Conservation (phyloP, 2,113 vertebrate genomes). For the Chionomys nivalis region DNA sequence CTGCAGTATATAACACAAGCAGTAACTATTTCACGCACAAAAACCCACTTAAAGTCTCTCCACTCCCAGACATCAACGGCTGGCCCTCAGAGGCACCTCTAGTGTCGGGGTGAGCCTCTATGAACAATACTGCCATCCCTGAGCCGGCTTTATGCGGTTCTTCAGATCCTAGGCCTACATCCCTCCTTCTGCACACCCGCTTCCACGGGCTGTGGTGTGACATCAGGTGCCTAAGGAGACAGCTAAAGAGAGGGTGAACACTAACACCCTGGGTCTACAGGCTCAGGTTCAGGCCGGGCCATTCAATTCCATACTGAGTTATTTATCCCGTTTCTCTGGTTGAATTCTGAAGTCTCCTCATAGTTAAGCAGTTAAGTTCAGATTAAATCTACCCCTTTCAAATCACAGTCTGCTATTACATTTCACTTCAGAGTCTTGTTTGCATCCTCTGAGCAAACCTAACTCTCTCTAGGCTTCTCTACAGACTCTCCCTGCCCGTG, state of each 20-base stretch:
- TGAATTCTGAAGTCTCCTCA: slow-evolving; percentile 54
- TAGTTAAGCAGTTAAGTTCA: slow-evolving; percentile 14
- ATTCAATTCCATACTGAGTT: slow-evolving; percentile 56
- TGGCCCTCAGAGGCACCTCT: slow-evolving; percentile 41
- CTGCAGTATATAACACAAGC: slow-evolving; percentile 32
- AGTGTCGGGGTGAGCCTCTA: slow-evolving; percentile 5
- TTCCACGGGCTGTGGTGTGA: slow-evolving; percentile 76
- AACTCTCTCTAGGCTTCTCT: neutral
- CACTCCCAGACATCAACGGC: neutral
- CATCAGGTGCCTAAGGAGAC: slow-evolving; percentile 56
- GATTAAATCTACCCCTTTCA: slow-evolving; percentile 66
- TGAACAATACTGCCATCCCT: slow-evolving; percentile 69
- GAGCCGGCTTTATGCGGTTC: slow-evolving; percentile 37
- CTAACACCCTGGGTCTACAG: slow-evolving; percentile 45
- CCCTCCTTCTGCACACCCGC: slow-evolving; percentile 78
- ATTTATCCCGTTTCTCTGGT: slow-evolving; percentile 51
- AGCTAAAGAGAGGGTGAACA: slow-evolving; percentile 49
- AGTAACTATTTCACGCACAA: slow-evolving; percentile 43
- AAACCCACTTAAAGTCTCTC: slow-evolving; percentile 46
- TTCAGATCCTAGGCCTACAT: slow-evolving; percentile 63
- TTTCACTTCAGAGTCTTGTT: slow-evolving; percentile 35
- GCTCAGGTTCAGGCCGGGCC: slow-evolving; percentile 59
- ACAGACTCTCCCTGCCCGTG: neutral
- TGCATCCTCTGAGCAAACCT: slow-evolving; percentile 44
- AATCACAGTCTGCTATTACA: neutral